Conservation (phyloP, 1,140 invertebrate species). For the Idris sp. region DNA sequence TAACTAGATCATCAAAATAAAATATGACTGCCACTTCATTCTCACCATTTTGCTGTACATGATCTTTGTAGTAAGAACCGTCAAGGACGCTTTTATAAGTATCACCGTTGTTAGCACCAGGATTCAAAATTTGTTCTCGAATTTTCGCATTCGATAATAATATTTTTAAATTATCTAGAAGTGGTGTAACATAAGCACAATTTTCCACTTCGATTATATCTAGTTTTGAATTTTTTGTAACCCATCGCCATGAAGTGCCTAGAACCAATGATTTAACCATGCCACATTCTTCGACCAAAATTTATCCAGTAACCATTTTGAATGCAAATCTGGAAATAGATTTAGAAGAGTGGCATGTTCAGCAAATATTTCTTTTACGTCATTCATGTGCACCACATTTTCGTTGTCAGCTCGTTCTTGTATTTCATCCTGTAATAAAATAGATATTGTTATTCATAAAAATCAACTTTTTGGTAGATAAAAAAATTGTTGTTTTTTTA, state of each 20-base stretch:
- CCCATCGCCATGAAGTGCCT: constrained; percentile 9
- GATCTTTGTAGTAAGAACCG: constrained; percentile 20
- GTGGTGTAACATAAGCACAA: constrained; percentile 5
- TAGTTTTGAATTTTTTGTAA: constrained; percentile 12
- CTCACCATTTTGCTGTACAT: constrained; percentile 1
- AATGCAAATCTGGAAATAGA: constrained; percentile 6
- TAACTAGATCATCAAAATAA: constrained; percentile 22
- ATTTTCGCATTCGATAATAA: constrained; percentile 13
- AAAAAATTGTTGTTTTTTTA: too few relatives aligned
- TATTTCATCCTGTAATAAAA: constrained; percentile 16
- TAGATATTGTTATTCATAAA: too few relatives aligned
- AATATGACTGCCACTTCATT: constrained; percentile 17
- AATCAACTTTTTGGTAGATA: too few relatives aligned
- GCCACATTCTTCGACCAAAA: not conserved
- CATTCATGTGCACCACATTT: constrained; percentile 11
- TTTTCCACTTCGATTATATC: constrained; percentile 15
- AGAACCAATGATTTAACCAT: constrained; percentile 8
- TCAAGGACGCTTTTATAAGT: constrained; percentile 20
- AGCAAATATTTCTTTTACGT: constrained; percentile 6
- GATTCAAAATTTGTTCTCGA: constrained; percentile 2
- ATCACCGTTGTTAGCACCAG: not conserved
- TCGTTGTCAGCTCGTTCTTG: too few relatives aligned
- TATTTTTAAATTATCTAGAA: constrained; percentile 13
- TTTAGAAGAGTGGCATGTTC: not conserved
- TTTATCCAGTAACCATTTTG: constrained; percentile 19